phyloP scores from a whole-genome alignment of 2,113 vertebrate genomes.

The Calonectris borealis region DNA sequence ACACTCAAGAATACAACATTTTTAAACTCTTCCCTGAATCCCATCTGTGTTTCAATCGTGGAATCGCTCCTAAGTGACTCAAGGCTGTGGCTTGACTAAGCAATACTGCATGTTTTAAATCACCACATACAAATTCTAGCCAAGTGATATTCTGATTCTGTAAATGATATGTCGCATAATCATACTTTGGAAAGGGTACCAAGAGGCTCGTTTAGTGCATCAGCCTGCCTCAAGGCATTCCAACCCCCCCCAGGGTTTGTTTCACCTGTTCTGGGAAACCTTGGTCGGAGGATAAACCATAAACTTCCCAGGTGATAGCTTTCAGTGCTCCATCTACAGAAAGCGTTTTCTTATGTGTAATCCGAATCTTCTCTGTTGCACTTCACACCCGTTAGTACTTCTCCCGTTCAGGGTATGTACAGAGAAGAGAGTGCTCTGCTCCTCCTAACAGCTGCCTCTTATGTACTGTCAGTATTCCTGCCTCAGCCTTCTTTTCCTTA shows the following conservation, averaged over 20 bases:
- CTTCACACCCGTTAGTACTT: background rate
- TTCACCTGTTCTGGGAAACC: background rate
- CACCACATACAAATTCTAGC: background rate
- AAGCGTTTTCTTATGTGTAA: background rate
- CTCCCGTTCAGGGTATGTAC: background rate
- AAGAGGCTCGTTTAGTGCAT: background rate
- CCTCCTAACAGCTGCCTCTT: background rate
- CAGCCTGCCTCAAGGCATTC: background rate
- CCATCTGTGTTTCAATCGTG: background rate
- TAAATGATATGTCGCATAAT: background rate
- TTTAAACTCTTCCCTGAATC: background rate
- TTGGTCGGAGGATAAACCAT: background rate
- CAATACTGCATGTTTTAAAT: background rate
- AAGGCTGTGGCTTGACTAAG: background rate
- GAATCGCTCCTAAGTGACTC: background rate
- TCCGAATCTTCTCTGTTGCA: background rate
- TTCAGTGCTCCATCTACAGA: background rate
- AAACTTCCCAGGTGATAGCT: background rate
- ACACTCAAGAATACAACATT: background rate
- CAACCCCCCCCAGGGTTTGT: background rate
- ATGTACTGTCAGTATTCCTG: background rate
- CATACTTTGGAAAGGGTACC: background rate
- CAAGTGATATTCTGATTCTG: background rate
- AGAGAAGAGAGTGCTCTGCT: background rate
- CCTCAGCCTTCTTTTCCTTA: background rate